A percentile compares a stretch with the other conserved stretches of the same genome.
These are phyloP conservation scores for Phorcus lineatus DNA, from an alignment of 2,888 invertebrate species.

Conservation along the genomic window DNA sequence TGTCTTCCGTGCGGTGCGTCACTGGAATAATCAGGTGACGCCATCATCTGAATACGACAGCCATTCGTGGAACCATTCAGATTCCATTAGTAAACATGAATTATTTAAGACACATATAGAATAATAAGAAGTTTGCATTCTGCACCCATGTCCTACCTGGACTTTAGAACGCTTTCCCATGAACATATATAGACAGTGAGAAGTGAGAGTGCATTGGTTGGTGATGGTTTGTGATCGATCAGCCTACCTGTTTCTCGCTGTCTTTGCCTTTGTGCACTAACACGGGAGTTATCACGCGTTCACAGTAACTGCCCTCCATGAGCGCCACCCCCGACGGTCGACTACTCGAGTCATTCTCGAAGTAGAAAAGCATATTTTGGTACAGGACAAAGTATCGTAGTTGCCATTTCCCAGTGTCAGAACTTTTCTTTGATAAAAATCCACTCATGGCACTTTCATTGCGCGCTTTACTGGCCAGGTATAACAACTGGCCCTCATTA, in stretches of 20 bases:
- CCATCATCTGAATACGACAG: too few species aligned
- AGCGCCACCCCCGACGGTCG: conserved; percentile 89
- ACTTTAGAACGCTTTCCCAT: not conserved
- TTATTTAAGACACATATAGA: not conserved
- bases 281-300: conserved; percentile 69
- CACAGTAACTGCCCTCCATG: conserved; percentile 88
- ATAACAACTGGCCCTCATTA: conserved; percentile 87
- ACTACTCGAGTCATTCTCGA: conserved; percentile 87
- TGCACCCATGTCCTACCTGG: not conserved
- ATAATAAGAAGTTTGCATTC: not conserved
- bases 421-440: conserved; percentile 88
- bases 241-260: conserved; percentile 71
- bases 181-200: not conserved
- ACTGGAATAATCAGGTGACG: too few species aligned
- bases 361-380: conserved; percentile 93
- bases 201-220: too few species aligned
- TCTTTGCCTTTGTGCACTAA: conserved; percentile 65
- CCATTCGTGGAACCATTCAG: too few species aligned
- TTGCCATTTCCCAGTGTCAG: conserved; percentile 92
- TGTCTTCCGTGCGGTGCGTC: too few species aligned
- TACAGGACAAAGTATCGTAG: conserved; percentile 77
- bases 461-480: conserved; percentile 90
- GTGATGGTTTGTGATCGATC: too few species aligned
- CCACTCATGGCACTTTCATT: conserved; percentile 89
- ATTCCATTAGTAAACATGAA: not conserved